Percentiles rank a stretch among this genome's conserved stretches.
Evolutionary conservation across 2,797 vertebrate genomes (phyloP).

Genomic region (Stomatorhinus walkeri): DNA sequence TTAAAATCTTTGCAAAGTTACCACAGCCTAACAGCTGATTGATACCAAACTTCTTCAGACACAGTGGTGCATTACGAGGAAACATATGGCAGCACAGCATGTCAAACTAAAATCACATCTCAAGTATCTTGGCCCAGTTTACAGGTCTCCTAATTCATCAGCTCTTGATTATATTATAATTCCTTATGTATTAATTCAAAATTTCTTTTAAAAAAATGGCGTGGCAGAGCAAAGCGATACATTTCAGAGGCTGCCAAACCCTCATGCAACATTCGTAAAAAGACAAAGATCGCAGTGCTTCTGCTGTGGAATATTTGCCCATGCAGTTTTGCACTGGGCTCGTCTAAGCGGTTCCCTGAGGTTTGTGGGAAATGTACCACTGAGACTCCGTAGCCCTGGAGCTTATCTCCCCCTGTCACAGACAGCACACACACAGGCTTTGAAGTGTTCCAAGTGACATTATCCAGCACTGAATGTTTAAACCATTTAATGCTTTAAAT

Average conservation of each 20-base stretch:
- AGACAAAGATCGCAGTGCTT: background rate
- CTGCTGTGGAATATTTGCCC: background rate
- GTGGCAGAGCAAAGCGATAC: background rate
- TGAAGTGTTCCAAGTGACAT: slow-evolving; percentile 7
- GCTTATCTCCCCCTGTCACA: background rate
- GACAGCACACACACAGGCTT: background rate
- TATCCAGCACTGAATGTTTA: background rate
- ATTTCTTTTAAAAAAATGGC: background rate
- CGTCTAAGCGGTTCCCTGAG: background rate
- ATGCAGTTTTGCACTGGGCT: background rate
- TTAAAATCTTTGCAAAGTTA: background rate
- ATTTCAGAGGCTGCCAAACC: background rate
- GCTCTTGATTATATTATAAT: background rate
- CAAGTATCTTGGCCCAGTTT: background rate
- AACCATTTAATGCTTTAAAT: background rate
- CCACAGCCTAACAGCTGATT: background rate
- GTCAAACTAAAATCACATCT: background rate
- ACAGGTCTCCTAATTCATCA: background rate
- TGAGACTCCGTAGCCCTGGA: background rate
- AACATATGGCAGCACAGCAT: background rate
- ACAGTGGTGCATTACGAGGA: background rate
- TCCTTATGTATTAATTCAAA: background rate
- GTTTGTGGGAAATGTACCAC: background rate
- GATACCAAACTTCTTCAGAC: background rate
- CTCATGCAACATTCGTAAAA: background rate